Evolutionary conservation across 2,113 vertebrate species (phyloP).

Genomic region (Coryphaenoides rupestris): DNA sequence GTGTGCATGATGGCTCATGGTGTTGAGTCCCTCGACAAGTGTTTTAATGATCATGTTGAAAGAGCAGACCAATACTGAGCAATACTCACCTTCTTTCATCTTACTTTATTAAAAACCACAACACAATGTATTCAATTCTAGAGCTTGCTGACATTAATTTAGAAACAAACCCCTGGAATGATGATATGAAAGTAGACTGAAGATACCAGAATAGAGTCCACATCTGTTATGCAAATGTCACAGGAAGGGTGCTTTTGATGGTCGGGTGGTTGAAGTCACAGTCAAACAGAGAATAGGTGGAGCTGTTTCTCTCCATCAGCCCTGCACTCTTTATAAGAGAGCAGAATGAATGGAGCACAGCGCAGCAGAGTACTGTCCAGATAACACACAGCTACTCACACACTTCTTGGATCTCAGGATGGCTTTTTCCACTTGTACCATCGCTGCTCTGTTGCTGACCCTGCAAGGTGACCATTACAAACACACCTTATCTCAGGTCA

Average conservation of each 20-base stretch:
- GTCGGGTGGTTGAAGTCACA: background rate
- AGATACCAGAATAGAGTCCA: background rate
- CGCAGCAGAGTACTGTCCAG: background rate
- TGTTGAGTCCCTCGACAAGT: background rate
- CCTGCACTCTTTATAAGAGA: conserved; percentile 1
- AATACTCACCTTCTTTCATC: background rate
- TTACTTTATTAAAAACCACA: background rate
- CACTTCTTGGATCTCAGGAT: background rate
- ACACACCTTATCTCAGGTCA: too few relatives aligned
- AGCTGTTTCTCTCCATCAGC: background rate
- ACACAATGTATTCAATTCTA: background rate
- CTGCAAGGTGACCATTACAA: conserved; percentile 18
- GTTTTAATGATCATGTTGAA: background rate
- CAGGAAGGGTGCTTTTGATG: conserved; percentile 2
- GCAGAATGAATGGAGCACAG: background rate
- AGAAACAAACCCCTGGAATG: background rate
- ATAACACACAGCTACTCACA: background rate
- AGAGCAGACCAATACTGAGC: background rate
- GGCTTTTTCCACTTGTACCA: background rate
- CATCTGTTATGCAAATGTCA: conserved; percentile 1
- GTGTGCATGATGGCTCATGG: background rate
- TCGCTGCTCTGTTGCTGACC: conserved; percentile 16
- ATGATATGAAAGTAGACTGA: too few relatives aligned
- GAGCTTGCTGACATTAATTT: background rate
- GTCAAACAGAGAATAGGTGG: background rate